Conservation (phyloP, 1,140 invertebrate species). For the Aphelinus atriplicis region DNA sequence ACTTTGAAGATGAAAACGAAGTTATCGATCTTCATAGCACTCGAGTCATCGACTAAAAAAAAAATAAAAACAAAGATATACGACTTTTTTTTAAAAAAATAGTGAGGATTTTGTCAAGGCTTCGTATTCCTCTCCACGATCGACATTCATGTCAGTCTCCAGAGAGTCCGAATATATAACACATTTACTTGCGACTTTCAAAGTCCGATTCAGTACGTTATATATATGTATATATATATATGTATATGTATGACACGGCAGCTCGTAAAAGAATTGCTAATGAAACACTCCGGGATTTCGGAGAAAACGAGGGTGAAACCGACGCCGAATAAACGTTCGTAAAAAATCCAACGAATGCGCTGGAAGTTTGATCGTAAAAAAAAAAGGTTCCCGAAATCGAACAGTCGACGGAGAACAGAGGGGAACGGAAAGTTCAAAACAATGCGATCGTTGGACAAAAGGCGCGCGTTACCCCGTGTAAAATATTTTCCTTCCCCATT, state of each 20-base stretch:
- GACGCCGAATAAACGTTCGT: constrained; percentile 1
- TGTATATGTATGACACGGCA: too few relatives aligned
- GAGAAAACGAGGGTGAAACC: neutral
- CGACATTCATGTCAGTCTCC: constrained; percentile 16
- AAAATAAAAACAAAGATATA: constrained; percentile 2
- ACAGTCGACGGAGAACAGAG: too few relatives aligned
- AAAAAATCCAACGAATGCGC: neutral
- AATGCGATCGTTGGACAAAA: too few relatives aligned
- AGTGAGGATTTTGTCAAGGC: neutral
- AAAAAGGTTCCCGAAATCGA: too few relatives aligned
- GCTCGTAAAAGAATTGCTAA: too few relatives aligned
- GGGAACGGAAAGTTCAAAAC: too few relatives aligned
- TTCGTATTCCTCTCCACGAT: neutral
- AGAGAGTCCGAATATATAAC: constrained; percentile 12
- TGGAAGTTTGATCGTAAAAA: too few relatives aligned
- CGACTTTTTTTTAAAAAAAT: neutral
- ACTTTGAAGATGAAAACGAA: constrained; percentile 14
- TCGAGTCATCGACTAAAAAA: neutral
- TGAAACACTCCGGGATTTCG: neutral
- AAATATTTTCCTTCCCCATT: constrained; percentile 1
- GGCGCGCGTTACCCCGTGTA: too few relatives aligned
- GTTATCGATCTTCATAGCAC: too few relatives aligned
- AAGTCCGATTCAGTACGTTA: constrained; percentile 26
- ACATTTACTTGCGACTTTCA: constrained; percentile 6
- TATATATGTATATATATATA: neutral